Base-by-base conservation (phyloP, 2,113 vertebrate species). In the Hemicordylus capensis region DNA sequence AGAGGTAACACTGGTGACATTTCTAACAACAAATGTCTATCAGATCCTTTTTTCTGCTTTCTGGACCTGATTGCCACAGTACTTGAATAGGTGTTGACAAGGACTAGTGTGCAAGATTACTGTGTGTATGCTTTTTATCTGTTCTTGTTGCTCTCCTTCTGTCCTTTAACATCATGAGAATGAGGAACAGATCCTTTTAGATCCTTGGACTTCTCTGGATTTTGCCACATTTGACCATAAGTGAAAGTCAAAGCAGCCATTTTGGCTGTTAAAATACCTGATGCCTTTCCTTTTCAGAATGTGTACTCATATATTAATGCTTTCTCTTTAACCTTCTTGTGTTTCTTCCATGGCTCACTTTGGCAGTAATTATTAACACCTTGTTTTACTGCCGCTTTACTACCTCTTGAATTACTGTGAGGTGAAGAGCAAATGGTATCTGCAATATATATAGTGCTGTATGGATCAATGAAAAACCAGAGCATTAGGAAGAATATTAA, bases 381-480 rank as follows among this genome's bases (percentile, higher is more conserved):
- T 37, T 73, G 44, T 61, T 75, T 85, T 85, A 81, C 28, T 85
- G 54, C 34, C 34, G 69, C 72, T 88, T 61, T 63, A 72, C 61
- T 76, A 70, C 37, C 54, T 44, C 54, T 77, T 78, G 63, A 81
- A 34, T 85, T 75, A 76, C 39, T 85, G 34, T 81, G 73, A 77
- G 54, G 44, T 85, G 63, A 81, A 88, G 64, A 81, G 83, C 73
- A 85, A 85, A 72, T 56, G 54, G 54, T 81, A 69, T 81, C 4
- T 77, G 61, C 76, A 67, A 46, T 81, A 76, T 70, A 85, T 88
- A 76, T 70, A 77, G 46, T 63, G 79, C 37, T 54, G 34, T 70
- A 81, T 76, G 54, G 58, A 66, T 88, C 76, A 59, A 85, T 85
- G 77, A 88, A 81, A 74, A 81, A 76, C 39, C 42, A 85, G 24